Percentiles rank a stretch among this genome's conserved stretches.
These are phyloP conservation scores for Ammodytes dubius DNA, from an alignment of 2,113 vertebrate genomes.

Conservation along the genomic window DNA sequence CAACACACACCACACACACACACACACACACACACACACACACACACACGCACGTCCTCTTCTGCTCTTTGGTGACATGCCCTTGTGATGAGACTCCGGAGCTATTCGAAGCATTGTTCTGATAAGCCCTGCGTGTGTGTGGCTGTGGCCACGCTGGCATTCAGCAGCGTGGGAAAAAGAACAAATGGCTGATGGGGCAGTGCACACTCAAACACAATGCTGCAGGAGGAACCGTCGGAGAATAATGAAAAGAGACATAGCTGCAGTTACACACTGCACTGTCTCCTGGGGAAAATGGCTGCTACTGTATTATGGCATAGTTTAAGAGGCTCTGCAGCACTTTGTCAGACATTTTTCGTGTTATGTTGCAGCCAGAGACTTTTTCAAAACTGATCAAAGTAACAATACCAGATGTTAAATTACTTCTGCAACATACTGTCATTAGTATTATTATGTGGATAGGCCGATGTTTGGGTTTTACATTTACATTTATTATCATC, in stretches of 20 bases:
- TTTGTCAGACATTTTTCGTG: not conserved
- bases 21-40: conserved; percentile 42
- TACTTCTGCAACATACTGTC: not conserved
- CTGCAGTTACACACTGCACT: not conserved
- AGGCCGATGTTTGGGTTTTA: too few species aligned
- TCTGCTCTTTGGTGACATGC: conserved; percentile 71
- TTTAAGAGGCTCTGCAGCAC: not conserved
- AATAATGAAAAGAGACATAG: conserved; percentile 51
- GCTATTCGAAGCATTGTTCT: conserved; percentile 86
- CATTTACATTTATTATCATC: not conserved
- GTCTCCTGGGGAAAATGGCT: not conserved
- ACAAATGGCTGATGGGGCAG: conserved; percentile 79
- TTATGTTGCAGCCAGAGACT: not conserved
- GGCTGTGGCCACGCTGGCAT: conserved; percentile 68
- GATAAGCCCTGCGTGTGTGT: conserved; percentile 81
- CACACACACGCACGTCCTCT: conserved; percentile 48
- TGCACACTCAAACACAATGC: conserved; percentile 40
- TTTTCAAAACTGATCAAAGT: not conserved
- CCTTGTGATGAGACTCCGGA: conserved; percentile 76
- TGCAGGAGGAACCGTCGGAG: conserved; percentile 36
- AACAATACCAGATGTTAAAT: not conserved
- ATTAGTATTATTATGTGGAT: not conserved
- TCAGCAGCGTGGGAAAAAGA: conserved; percentile 87
- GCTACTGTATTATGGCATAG: accelerated
- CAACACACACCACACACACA: not conserved